Evolutionary conservation across 2,113 vertebrate genomes (phyloP), one percentile per base, ranked within the genome.

Genomic region (Progne subis): DNA sequence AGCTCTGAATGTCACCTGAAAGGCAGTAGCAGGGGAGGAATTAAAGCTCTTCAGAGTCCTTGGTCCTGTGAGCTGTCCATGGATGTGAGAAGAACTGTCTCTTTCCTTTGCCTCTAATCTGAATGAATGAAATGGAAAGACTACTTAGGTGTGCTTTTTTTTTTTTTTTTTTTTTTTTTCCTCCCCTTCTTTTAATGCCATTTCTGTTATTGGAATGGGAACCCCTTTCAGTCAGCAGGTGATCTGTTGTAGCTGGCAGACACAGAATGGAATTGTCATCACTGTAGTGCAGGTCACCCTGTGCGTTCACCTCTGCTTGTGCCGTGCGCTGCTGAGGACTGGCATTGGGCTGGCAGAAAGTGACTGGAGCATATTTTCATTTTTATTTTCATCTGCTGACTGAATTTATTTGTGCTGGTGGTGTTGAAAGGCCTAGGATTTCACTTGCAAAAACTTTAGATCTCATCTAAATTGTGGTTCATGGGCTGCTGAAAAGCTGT

Each of bases 111-210:
- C 44, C 24, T 79, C 31, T 90, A 44, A 77, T 55, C 46, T 50
- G 84, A 91, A 91, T 50, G 84, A 91, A 91, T 90, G 77, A 92
- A 88, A 46, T 74, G 41, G 59, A 77, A 94, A 75, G 56, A 32
- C 47, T 57, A 3, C 18, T 26, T 44, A 61, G 47, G 23, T 68
- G 18, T 25, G n/a, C n/a, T 37, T 37, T 37, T 37, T 37, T 37
- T 37, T 59, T 26, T 4, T 25, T 7, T 37, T 37, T 37, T 37
- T 37, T 37, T 37, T 59, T 26, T 4, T 25, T 7, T 25, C 15
- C 1, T 0, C 5, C 9, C 12, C 31, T 25, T 41, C 46, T 59
- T 49, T 70, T 71, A 56, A n/a, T 75, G 76, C 9, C 25, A 31
- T 92, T 84, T 90, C 41, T 92, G 34, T 80, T 95, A 28, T 52